These are phyloP conservation scores for Hystrix cristata DNA, from an alignment of 2,113 vertebrate species.

Conservation along the genomic window DNA sequence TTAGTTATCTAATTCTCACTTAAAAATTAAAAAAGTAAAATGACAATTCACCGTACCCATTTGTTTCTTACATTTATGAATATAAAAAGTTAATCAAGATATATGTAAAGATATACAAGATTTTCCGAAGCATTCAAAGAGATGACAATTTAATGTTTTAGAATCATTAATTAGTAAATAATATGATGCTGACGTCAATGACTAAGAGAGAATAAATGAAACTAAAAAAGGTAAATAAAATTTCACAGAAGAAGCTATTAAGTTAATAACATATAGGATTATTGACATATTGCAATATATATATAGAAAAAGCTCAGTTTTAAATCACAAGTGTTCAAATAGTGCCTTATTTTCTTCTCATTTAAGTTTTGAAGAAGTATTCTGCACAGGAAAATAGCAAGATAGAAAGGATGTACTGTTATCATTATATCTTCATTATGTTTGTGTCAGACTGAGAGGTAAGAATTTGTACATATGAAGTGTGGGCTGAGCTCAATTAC, in stretches of 20 bases:
- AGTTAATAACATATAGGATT: neutral
- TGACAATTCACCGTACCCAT: neutral
- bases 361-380: neutral
- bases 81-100: neutral
- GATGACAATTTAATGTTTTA: neutral
- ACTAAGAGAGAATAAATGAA: neutral
- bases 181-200: neutral
- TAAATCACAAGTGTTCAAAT: neutral
- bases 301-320: neutral
- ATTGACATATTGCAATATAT: neutral
- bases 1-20: neutral
- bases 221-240: neutral
- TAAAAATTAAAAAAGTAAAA: neutral
- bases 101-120: neutral
- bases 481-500: neutral
- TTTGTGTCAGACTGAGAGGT: neutral
- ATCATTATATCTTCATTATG: neutral
- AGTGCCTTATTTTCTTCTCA: neutral
- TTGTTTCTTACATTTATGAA: neutral
- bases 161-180: neutral
- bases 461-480: neutral
- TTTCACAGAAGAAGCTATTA: neutral
- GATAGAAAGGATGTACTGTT: neutral
- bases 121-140: neutral
- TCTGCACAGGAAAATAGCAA: neutral